Evolutionary conservation across 2,797 vertebrate species (phyloP), one percentile per base, ranked within the genome.

Genomic region (Xiphophorus birchmanni): DNA sequence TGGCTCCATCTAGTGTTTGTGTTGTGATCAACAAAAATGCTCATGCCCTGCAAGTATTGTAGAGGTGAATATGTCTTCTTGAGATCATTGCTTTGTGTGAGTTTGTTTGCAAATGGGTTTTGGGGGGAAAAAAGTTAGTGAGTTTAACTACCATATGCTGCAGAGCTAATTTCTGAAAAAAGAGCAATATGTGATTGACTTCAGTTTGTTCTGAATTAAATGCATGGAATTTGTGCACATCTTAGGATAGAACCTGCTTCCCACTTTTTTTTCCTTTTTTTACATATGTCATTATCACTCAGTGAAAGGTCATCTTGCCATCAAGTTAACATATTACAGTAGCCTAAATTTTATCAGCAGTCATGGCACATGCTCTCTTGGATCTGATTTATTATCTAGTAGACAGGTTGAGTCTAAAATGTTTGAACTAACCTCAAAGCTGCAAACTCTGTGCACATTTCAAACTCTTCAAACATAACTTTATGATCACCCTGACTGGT

Each of bases 71-170:
- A 11, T 11, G 3, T 40, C 3, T 67, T 40, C 35, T 67, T 9
- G 32, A 13, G 40, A 44, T n/a, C 23, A 44, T 67, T 40, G 9
- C 72, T 50, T 4, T 35, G 32, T 73, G 29, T 73, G 15, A 73
- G 2, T 50, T 73, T 29, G 5, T 73, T 73, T 17, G 3, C 8
- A 73, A 73, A 73, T 32, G 7, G 6, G 15, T 72, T 13, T 45
- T 5, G 5, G n/a, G 42, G 45, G 23, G 2, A 2, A 0, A 12
- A 2, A 0, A 12, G 10, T 50, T 1, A n/a, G 1, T 12, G 17
- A 73, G n/a, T n/a, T 75, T 15, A 74, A 52, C 17, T 21, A 74
- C 10, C 8, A 10, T 50, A 18, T 50, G 47, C 47, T 35, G 21
- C 29, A 50, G 47, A 35, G 47, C 29, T 74, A 48, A 37, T 32